phyloP scores from a whole-genome alignment of 1,140 invertebrate genomes.

The Galendromus occidentalis region DNA sequence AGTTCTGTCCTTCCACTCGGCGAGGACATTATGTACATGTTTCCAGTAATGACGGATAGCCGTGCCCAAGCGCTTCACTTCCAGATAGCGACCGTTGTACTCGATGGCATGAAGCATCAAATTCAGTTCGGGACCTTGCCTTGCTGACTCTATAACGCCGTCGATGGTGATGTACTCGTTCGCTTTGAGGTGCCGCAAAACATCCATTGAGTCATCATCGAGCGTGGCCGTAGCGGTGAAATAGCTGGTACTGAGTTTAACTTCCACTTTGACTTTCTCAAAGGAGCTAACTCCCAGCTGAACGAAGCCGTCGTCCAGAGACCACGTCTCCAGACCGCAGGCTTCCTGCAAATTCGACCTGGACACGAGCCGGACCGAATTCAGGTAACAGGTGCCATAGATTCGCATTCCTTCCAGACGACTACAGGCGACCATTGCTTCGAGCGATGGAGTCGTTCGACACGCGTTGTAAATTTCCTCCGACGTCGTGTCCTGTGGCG shows the following conservation, averaged over 20 bases:
- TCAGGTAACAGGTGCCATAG: background rate
- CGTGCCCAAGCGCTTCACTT: background rate
- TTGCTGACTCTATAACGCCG: background rate
- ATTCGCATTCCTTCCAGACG: background rate
- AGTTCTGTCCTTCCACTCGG: background rate
- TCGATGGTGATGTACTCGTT: background rate
- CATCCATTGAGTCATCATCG: background rate
- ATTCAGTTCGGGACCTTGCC: background rate
- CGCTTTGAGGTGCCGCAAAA: background rate
- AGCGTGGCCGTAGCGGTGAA: background rate
- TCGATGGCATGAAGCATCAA: background rate
- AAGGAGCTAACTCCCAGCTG: constrained; percentile 5
- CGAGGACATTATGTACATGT: background rate
- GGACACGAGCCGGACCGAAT: background rate
- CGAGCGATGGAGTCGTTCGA: background rate
- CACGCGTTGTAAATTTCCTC: background rate
- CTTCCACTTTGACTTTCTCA: constrained; percentile 6
- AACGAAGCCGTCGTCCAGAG: background rate
- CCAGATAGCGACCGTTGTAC: background rate
- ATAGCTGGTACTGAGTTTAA: background rate
- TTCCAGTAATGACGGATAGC: background rate
- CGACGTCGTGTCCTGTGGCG: background rate
- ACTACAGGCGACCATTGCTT: constrained; percentile 2
- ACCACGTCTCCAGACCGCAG: background rate
- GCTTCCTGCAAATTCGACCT: background rate